phyloP scores from a whole-genome alignment of 2,888 invertebrate species.

The Gerosis bhagava region DNA sequence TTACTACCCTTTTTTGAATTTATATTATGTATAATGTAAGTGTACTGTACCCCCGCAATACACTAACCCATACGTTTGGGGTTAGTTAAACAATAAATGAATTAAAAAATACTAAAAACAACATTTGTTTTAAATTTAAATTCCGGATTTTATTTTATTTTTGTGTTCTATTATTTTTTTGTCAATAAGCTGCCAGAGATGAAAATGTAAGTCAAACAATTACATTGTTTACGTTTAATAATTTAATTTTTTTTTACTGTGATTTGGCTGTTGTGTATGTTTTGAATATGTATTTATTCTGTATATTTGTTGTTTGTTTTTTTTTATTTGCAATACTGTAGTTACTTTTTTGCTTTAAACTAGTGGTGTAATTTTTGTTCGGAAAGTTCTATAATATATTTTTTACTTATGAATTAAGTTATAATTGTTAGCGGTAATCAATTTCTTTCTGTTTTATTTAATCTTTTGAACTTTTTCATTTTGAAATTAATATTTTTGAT shows the following conservation, averaged over 20 bases:
- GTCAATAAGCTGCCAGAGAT: slow-evolving; percentile 54
- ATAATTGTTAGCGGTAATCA: too few relatives aligned
- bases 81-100: slow-evolving; percentile 75
- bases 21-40: slow-evolving; percentile 70
- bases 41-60: slow-evolving; percentile 67
- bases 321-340: slow-evolving; percentile 9
- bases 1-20: slow-evolving; percentile 74
- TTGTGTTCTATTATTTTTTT: slow-evolving; percentile 27
- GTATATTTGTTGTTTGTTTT: slow-evolving; percentile 21
- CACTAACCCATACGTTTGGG: slow-evolving; percentile 57
- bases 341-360: not conserved
- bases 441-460: too few relatives aligned
- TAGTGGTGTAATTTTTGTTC: too few relatives aligned
- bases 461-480: too few relatives aligned
- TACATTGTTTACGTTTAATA: too few relatives aligned
- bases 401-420: too few relatives aligned
- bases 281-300: not conserved
- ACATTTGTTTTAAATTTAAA: slow-evolving; percentile 37
- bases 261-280: slow-evolving; percentile 28
- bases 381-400: too few relatives aligned
- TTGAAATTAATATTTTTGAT: too few relatives aligned
- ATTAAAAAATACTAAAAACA: slow-evolving; percentile 49
- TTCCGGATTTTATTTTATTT: slow-evolving; percentile 32
- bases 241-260: slow-evolving; percentile 24
- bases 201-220: slow-evolving; percentile 62